Conservation (phyloP, 1,140 invertebrate genomes). For the Radopholus similis region DNA sequence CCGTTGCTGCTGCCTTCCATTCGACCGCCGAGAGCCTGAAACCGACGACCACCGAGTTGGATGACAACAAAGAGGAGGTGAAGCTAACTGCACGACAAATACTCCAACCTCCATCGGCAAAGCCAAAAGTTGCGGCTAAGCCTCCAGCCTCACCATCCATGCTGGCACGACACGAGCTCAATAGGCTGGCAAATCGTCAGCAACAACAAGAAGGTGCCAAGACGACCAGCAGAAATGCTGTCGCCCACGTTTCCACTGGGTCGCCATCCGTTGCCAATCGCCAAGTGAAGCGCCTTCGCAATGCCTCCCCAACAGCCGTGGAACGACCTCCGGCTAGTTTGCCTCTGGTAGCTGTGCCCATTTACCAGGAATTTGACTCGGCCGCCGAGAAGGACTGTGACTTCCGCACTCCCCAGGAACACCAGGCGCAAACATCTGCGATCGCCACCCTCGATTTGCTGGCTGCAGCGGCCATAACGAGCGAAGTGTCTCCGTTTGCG, state of each 20-base stretch:
- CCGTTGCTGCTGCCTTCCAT: constrained; percentile 38
- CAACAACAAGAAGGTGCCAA: neutral
- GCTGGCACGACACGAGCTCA: constrained; percentile 18
- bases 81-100: neutral
- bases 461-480: neutral
- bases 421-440: constrained; percentile 2
- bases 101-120: neutral
- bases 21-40: neutral
- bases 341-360: constrained; percentile 11
- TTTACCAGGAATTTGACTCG: constrained; percentile 12
- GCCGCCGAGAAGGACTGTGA: neutral
- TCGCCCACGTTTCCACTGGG: neutral
- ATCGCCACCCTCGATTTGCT: constrained; percentile 1
- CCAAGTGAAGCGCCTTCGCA: neutral
- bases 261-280: neutral
- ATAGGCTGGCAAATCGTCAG: constrained; percentile 12
- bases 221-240: constrained; percentile 8
- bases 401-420: constrained; percentile 5
- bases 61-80: neutral
- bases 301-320: neutral
- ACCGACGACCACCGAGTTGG: neutral
- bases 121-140: constrained; percentile 23
- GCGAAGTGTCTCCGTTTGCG: neutral
- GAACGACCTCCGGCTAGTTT: neutral
- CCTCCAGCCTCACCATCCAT: constrained; percentile 43